These are phyloP conservation scores for Novumbra hubbsi DNA, from an alignment of 2,797 vertebrate species.

Conservation along the genomic window DNA sequence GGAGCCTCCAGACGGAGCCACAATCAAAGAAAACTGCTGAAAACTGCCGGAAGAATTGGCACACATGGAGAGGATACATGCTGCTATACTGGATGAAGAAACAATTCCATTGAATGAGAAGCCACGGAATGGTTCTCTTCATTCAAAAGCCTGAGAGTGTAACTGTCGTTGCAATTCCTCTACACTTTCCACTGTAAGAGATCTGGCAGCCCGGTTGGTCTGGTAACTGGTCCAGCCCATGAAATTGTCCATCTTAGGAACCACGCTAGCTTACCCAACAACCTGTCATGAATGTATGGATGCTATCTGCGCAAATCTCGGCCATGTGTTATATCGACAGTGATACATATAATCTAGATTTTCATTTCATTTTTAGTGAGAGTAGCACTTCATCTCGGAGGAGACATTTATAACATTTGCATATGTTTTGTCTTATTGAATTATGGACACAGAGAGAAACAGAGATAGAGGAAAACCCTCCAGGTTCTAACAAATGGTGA, in stretches of 20 bases:
- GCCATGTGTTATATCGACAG: not conserved
- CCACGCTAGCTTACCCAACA: not conserved
- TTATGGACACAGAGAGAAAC: not conserved
- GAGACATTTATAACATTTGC: not conserved
- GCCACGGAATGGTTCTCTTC: not conserved
- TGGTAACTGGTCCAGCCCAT: not conserved
- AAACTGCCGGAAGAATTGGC: not conserved
- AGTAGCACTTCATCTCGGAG: not conserved
- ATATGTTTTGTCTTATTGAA: not conserved
- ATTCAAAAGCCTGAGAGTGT: not conserved
- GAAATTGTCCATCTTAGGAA: conserved; percentile 3
- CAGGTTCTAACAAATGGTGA: not conserved
- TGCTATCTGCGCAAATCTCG: not conserved
- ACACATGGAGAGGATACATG: conserved; percentile 5
- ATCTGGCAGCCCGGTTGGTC: not conserved
- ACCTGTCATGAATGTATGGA: not conserved
- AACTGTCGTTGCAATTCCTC: conserved; percentile 16
- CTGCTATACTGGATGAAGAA: conserved; percentile 3
- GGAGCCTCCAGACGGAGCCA: conserved; percentile 3
- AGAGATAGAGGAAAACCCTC: not conserved
- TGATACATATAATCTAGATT: not conserved
- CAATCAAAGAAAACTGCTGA: not conserved
- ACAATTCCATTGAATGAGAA: conserved; percentile 1
- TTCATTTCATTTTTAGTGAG: not conserved
- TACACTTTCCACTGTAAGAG: conserved; percentile 13